Conservation (phyloP, 2,113 vertebrate genomes). For the Circaetus gallicus region DNA sequence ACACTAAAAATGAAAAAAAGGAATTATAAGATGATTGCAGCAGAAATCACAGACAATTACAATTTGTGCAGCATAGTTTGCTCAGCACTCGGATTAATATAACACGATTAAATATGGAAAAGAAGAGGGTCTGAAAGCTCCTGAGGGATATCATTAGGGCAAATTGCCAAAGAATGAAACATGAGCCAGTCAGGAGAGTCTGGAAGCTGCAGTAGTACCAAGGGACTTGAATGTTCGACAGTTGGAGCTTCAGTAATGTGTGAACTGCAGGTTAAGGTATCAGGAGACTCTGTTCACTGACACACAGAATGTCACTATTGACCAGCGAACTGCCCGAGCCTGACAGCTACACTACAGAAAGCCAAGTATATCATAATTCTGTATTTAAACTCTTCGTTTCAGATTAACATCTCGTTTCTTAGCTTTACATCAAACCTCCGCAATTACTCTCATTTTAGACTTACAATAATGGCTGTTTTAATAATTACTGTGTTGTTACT, state of each 20-base stretch:
- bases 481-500: conserved; percentile 23
- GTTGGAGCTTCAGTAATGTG: conserved; percentile 86
- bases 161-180: conserved; percentile 99
- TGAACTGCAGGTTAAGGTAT: conserved; percentile 82
- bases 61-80: conserved; percentile 64
- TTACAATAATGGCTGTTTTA: conserved; percentile 46
- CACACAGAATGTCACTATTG: conserved; percentile 93
- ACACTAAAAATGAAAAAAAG: not conserved
- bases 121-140: conserved; percentile 90
- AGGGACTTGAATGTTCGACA: conserved; percentile 84
- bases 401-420: conserved; percentile 54
- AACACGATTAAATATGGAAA: conserved; percentile 95
- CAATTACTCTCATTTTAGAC: conserved; percentile 4
- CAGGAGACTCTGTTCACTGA: conserved; percentile 88
- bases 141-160: conserved; percentile 98
- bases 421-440: conserved; percentile 33
- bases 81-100: conserved; percentile 88
- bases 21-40: not conserved
- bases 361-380: conserved; percentile 73
- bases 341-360: conserved; percentile 69
- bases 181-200: conserved; percentile 94
- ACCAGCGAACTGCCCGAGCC: conserved; percentile 82
- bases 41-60: conserved; percentile 17
- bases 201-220: conserved; percentile 84
- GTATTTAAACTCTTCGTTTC: conserved; percentile 60